Evolutionary conservation across 2,888 invertebrate genomes (phyloP), one percentile per base, ranked within the genome.

Genomic region (Pimpla rufipes): DNA sequence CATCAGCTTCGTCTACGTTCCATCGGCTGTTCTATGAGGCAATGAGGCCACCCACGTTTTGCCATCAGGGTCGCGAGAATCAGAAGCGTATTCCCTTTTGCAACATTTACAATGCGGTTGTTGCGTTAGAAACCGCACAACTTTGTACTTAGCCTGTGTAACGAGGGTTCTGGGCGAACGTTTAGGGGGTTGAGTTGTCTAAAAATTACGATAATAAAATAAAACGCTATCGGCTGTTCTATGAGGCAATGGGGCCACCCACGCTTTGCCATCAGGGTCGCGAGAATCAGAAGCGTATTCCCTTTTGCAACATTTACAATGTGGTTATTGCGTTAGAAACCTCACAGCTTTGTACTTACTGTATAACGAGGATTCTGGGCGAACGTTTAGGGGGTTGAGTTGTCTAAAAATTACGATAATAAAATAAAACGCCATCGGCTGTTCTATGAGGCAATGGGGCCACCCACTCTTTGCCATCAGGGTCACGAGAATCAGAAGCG

Each of bases 211-310:
- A n/a, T n/a, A n/a, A n/a, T n/a, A n/a, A n/a, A n/a, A n/a, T n/a
- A n/a, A n/a, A n/a, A n/a, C n/a, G n/a, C n/a, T 66, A 50, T 55
- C 76, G 66, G 57, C 70, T 37, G 40, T 29, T 81, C 71, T 47
- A 66, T 71, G 76, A 81, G 21, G 76, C 71, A 66, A 71, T n/a
- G 57, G 37, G 57, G 23, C 71, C 76, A 81, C 81, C 76, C 81
- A 75, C 67, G 81, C 71, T 42, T 42, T n/a, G 42, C 70, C 64
- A 18, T 23, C 35, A 37, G 37, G 37, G 29, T 35, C 62, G 59
- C 37, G 18, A 13, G 35, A 62, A 35, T 62, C 50, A 23, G 23
- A 37, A 74, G 35, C 45, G 64, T 62, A 37, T 40, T 13, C 23
- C 35, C 18, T 37, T 37, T 68, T 23, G 6, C 13, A 59, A 57